These are phyloP conservation scores for human (Homo sapiens) DNA, from an alignment of 2,113 vertebrate species.

Conservation along the genomic window DNA sequence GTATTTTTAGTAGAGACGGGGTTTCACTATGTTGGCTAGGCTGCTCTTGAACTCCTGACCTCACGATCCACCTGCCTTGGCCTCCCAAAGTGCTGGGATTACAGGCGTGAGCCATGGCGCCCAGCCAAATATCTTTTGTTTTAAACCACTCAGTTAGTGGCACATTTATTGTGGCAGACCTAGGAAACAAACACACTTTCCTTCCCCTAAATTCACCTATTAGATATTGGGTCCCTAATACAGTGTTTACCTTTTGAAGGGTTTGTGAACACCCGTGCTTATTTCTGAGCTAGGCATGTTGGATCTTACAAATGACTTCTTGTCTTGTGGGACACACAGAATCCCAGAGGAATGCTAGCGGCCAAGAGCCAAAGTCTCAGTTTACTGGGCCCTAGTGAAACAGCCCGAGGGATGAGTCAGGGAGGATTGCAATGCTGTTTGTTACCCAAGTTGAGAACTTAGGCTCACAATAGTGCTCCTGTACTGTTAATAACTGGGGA, in stretches of 20 bases:
- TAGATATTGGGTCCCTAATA: background rate
- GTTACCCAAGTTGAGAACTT: background rate
- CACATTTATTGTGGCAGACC: background rate
- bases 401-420: background rate
- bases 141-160: background rate
- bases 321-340: background rate
- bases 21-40: too few species aligned
- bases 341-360: background rate
- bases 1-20: too few species aligned
- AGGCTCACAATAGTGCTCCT: background rate
- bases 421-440: background rate
- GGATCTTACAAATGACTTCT: background rate
- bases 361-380: background rate
- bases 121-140: background rate
- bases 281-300: background rate
- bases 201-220: background rate
- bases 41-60: too few species aligned
- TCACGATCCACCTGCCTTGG: too few species aligned
- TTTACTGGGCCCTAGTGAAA: background rate
- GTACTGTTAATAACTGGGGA: background rate
- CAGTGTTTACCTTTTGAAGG: background rate
- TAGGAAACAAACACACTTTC: background rate
- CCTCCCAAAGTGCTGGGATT: too few species aligned
- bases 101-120: too few species aligned
- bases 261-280: background rate